Base-by-base conservation (phyloP, 2,113 vertebrate species). In the Ailuropoda melanoleuca region DNA sequence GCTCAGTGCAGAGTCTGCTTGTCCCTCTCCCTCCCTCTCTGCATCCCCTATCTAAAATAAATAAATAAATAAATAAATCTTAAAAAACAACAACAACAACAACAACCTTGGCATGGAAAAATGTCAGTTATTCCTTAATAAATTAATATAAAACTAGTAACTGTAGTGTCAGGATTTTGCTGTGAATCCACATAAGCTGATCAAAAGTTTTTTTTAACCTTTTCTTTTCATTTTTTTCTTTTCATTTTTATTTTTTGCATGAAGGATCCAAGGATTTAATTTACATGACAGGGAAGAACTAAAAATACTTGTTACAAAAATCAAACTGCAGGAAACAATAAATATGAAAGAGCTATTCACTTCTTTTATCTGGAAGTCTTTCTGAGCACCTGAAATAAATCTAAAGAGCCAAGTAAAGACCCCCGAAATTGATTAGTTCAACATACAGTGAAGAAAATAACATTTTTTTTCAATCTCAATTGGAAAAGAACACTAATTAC, bases 321-420 rank as follows among this genome's bases (percentile, higher is more conserved):
- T 31, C 84, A 70, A 96, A 90, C 50, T 77, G 81, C 75, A 94
- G 80, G 66, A 89, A 88, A 93, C 17, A 87, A 93, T 13, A 55
- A 64, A 90, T 86, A 26, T 85, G 84, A 95, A 68, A 88, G 48
- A 87, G 74, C 43, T n/a, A 88, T 60, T 70, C 31, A n/a, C 86
- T 95, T 93, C 95, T 90, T 90, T 82, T 82, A 43, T 1, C 23
- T 3, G 75, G 34, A 83, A 92, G 91, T 93, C 95, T 75, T 83
- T 93, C 96, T 46, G 85, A 98, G 98, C 96, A 97, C 97, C 97
- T 95, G 97, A 80, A 96, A 84, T 58, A 90, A 75, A 43, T 84
- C 96, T 90, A 82, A 87, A 97, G 74, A 96, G 95, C 97, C 96
- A 96, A 90, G 95, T 97, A 72, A 85, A 70, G 85, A 97, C 81